Base-by-base conservation (phyloP, 2,888 invertebrate genomes). In the Marasmarcha lunaedactyla region DNA sequence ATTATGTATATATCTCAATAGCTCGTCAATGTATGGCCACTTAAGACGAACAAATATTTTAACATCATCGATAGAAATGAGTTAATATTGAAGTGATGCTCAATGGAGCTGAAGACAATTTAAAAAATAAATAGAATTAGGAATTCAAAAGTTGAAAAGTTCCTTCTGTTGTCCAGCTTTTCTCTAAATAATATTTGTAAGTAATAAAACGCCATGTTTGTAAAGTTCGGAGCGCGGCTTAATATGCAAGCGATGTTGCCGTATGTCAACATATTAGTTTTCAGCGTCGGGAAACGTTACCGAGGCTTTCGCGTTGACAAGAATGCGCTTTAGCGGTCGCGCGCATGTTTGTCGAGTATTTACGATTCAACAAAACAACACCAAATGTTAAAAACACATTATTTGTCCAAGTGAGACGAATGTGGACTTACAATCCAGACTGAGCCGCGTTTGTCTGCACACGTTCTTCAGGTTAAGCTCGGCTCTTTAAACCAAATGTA, bases 351-450 rank as follows among this genome's bases (percentile, higher is more conserved):
- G 73, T 63, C 61, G 74, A 77, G 77, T 74, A 72, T 83, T 81
- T 83, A 83, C 79, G 81, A 81, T 81, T 74, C 74, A 77, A 81
- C 83, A 79, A 83, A 83, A 83, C 83, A 81, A 79, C 77, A 74
- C 68, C 78, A 78, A 77, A 81, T 77, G 81, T 83, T 81, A 78
- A 83, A 81, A 81, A 81, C 83, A 81, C 78, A 79, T 79, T 79
- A 79, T 79, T 79, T 79, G 81, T 70, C 69, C 70, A 61, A 68
- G 63, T 81, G 83, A 70, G 81, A 83, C 83, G 77, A 83, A 83
- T 81, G 78, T 66, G 69, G 63, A 65, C 72, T 73, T 72, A 76
- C 69, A 74, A 74, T 74, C 67, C 70, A 59, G 67, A 57, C 64
- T 54, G 51, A 47, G 47, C 52, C 51, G 59, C 76, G 68, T 83